Percentiles rank a stretch among this genome's conserved stretches.
These are phyloP conservation scores for Rhynchopsitta pachyrhyncha DNA, from an alignment of 2,113 vertebrate genomes.

Conservation along the genomic window DNA sequence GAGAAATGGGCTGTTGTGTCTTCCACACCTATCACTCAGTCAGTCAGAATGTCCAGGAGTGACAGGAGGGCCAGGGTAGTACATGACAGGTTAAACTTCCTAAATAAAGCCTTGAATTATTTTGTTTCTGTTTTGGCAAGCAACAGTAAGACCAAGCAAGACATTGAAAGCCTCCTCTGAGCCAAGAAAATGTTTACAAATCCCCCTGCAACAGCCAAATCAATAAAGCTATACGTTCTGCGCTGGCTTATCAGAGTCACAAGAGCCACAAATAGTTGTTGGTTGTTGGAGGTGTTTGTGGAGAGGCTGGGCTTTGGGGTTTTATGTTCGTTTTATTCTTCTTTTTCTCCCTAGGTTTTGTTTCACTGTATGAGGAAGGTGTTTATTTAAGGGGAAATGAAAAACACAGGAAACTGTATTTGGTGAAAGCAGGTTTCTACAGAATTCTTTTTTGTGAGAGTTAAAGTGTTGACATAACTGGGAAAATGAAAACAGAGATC, in stretches of 20 bases:
- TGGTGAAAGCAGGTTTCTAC: neutral
- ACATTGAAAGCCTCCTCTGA: neutral
- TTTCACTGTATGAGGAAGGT: neutral
- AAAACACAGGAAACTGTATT: neutral
- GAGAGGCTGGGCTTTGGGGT: neutral
- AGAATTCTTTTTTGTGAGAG: neutral
- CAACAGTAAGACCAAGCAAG: neutral
- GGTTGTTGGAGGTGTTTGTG: neutral
- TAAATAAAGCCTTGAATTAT: neutral
- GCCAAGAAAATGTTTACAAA: slow-evolving; percentile 14
- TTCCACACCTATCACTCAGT: rapidly evolving
- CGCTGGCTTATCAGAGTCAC: neutral
- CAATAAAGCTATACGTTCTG: neutral
- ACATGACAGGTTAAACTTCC: neutral
- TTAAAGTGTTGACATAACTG: neutral
- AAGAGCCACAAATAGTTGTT: neutral
- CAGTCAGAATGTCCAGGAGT: neutral
- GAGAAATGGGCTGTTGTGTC: rapidly evolving
- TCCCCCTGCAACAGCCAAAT: neutral
- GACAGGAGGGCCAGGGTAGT: neutral
- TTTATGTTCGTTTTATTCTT: neutral
- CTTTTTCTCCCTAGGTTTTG: neutral
- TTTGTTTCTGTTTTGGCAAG: neutral
- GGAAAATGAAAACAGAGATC: rapidly evolving
- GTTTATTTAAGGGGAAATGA: neutral